Base-by-base conservation (phyloP, 2,888 invertebrate species). In the Caradrina clavipalpis region DNA sequence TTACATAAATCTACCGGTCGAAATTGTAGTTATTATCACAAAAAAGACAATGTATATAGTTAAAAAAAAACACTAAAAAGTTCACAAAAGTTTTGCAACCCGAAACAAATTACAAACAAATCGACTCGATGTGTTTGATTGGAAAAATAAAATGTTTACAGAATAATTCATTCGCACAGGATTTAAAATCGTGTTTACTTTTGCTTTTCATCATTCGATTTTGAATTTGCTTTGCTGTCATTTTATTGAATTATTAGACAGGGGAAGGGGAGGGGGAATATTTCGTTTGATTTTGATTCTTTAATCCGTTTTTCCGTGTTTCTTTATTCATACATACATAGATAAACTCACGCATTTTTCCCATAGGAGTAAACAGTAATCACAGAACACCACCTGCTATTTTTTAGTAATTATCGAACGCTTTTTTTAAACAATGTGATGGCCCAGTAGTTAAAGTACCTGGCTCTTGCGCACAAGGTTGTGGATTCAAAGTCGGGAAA, bases 101-200 rank as follows among this genome's bases (percentile, higher is more conserved):
- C 10, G 6, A 63, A 62, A 70, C 35, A 65, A 76, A 71, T 63
- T 66, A 63, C 21, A 11, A 56, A 56, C 45, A 71, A 60, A 63
- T 63, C 55, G 19, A 59, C 22, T 53, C 47, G 4, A 63, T 62
- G 45, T 62, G 50, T 70, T 80, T 63, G 76, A 66, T 66, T 66
- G 56, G 49, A 59, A 47, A 26, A n/a, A 65, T 45, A 76, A 62
- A 78, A 71, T 71, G 65, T 71, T 63, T 35, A 53, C 70, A 60
- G 53, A 13, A 74, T 79, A 13, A 74, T 79, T 69, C 62, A 69
- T 61, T 56, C 45, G 7, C 19, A 54, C 10, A 53, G 59, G 69
- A 66, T 71, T 65, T 42, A 47, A 76, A 80, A 56, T 56, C 45
- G 22, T 60, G 39, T 54, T 61, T 53, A 58, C 57, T 60, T 22